Evolutionary conservation across 2,113 vertebrate genomes (phyloP), one percentile per base, ranked within the genome.

Genomic region (Xyrauchen texanus): DNA sequence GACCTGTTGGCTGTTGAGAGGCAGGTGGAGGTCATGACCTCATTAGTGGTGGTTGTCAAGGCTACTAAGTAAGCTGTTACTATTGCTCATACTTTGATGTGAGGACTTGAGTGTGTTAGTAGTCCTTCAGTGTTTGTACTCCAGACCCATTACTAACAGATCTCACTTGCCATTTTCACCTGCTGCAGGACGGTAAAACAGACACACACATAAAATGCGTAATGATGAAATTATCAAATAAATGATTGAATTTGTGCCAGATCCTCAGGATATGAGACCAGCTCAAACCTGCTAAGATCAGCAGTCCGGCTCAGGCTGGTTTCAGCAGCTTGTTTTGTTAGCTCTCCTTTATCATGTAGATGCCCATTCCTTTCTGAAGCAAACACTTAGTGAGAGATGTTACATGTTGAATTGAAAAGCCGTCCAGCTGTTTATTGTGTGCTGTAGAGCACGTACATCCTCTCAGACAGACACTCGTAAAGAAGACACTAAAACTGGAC

Each of bases 371-470:
- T 73, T 47, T 55, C 69, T 34, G 21, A 34, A 34, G 21, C 21
- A 34, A 34, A 34, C 21, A 34, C 21, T 16, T 44, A 4, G 10
- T n/a, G n/a, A 16, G 55, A 58, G 55, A 13, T 6, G 55, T 45
- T 57, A 57, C 21, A 11, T 70, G 51, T 61, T 58, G 11, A 52
- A 16, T 7, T 6, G 13, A 5, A 45, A 55, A 55, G 2, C 12
- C 51, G 21, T 60, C 70, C 46, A 74, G 57, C 10, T 60, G 45
- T 49, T 73, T 15, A 49, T 62, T 6, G 10, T 34, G 4, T 51
- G 15, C 12, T 47, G 15, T 47, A 51, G 42, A 46, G 45, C 71
- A 62, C 58, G 58, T 63, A 74, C 58, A 51, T 72, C 70, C 70
- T 60, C 55, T 5, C 15, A 51, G 46, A 62, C 10, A 34, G 21